Evolutionary conservation across 2,888 invertebrate species (phyloP), one percentile per base, ranked within the genome.

Genomic region (Elmis aenea): DNA sequence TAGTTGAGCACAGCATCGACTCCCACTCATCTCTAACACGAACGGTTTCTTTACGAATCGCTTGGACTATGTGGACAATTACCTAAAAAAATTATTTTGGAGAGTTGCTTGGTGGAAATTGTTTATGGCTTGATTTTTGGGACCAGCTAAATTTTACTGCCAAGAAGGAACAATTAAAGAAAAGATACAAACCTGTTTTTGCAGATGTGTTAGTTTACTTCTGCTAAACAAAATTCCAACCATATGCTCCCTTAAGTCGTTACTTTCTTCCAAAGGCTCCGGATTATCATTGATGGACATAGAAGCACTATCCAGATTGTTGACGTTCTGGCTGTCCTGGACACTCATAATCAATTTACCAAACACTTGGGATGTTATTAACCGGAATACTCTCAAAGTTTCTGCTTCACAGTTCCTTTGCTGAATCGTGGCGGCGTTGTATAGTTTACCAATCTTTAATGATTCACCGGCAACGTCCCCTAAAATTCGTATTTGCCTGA

Each of bases 141-240:
- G n/a, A n/a, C n/a, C n/a, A 16, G 10, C 21, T 3, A 13, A 21
- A n/a, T 22, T 3, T 14, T 10, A 14, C n/a, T 8, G 4, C n/a
- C n/a, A n/a, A n/a, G n/a, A n/a, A n/a, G n/a, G n/a, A n/a, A n/a
- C n/a, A n/a, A n/a, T n/a, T n/a, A 3, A 25, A 25, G 5, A 22
- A 13, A 26, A 29, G 8, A 6, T 13, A 44, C 66, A 58, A 38
- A 89, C 91, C 75, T 92, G 92, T 66, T 89, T 89, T 65, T 95
- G 95, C 32, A 95, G 72, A 54, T 92, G 88, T 0, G 93, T 93
- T 13, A 96, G 71, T 65, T 94, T 93, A 62, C 91, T 91, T 28
- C 94, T 79, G 37, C 92, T 91, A 67, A 95, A 96, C 26, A 96
- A 72, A 54, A 96, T 95, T 41, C 95, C 94, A 25, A 95, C 95